A percentile compares a stretch with the other conserved stretches of the same genome.
These are phyloP conservation scores for Campaea margaritaria DNA, from an alignment of 2,888 invertebrate species.

Conservation along the genomic window DNA sequence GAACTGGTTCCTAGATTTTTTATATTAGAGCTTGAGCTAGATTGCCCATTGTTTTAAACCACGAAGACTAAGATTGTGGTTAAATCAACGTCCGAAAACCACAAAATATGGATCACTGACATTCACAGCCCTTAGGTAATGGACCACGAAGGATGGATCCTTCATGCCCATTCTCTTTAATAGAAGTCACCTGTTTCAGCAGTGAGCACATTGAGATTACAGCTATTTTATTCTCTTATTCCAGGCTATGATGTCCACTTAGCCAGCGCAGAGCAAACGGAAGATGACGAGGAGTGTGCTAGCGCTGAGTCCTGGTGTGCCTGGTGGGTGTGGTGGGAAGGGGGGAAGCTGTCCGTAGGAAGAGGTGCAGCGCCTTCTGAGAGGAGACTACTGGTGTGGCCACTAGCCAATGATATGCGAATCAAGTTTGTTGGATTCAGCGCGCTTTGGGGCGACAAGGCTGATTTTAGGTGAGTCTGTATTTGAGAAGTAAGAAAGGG, in stretches of 20 bases:
- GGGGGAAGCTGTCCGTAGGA: slow-evolving; percentile 84
- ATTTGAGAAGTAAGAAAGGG: too few species aligned
- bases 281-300: slow-evolving; percentile 81
- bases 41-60: too few species aligned
- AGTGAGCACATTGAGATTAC: too few species aligned
- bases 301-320: slow-evolving; percentile 83
- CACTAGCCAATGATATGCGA: slow-evolving; percentile 84
- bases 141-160: too few species aligned
- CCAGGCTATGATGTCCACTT: slow-evolving; percentile 87
- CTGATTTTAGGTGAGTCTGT: slow-evolving; percentile 85
- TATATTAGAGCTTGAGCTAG: too few species aligned
- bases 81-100: too few species aligned
- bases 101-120: too few species aligned
- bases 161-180: too few species aligned
- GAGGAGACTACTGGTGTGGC: slow-evolving; percentile 85
- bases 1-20: neutral
- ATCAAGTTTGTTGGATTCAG: slow-evolving; percentile 87
- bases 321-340: slow-evolving; percentile 89
- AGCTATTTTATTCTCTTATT: slow-evolving; percentile 33
- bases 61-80: too few species aligned
- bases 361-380: slow-evolving; percentile 84
- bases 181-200: too few species aligned
- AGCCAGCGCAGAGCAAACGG: slow-evolving; percentile 84
- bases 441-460: slow-evolving; percentile 87
- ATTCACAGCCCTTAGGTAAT: too few species aligned